These are phyloP conservation scores for Conops quadrifasciatus DNA, from an alignment of 2,888 invertebrate species.

Conservation along the genomic window DNA sequence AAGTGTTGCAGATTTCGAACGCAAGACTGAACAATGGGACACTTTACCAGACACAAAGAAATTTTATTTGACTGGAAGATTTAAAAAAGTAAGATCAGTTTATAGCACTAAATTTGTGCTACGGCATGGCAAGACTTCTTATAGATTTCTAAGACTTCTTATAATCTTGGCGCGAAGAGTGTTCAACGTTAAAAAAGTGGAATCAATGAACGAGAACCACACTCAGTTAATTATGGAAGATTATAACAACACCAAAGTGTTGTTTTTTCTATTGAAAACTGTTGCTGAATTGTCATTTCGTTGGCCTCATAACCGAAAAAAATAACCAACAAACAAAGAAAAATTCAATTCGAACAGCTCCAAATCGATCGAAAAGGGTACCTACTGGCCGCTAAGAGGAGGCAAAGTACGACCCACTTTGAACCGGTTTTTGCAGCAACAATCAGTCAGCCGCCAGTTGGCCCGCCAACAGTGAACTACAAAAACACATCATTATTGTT, in stretches of 20 bases:
- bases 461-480: neutral
- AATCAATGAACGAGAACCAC: too few relatives aligned
- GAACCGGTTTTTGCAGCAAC: conserved; percentile 52
- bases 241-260: too few relatives aligned
- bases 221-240: too few relatives aligned
- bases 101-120: too few relatives aligned
- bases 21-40: too few relatives aligned
- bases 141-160: too few relatives aligned
- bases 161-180: too few relatives aligned
- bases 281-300: neutral
- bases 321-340: conserved; percentile 21
- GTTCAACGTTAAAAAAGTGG: too few relatives aligned
- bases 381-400: conserved; percentile 43
- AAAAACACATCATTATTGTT: conserved; percentile 7
- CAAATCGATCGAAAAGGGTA: conserved; percentile 10
- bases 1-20: neutral
- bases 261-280: neutral
- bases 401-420: conserved; percentile 58
- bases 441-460: neutral
- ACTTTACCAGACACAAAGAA: too few relatives aligned
- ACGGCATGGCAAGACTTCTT: too few relatives aligned
- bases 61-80: too few relatives aligned
- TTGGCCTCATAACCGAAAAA: neutral
- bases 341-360: conserved; percentile 19
- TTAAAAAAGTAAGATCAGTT: too few relatives aligned